These are phyloP conservation scores for Recurvirostra avosetta DNA, from an alignment of 2,113 vertebrate species.

Conservation along the genomic window DNA sequence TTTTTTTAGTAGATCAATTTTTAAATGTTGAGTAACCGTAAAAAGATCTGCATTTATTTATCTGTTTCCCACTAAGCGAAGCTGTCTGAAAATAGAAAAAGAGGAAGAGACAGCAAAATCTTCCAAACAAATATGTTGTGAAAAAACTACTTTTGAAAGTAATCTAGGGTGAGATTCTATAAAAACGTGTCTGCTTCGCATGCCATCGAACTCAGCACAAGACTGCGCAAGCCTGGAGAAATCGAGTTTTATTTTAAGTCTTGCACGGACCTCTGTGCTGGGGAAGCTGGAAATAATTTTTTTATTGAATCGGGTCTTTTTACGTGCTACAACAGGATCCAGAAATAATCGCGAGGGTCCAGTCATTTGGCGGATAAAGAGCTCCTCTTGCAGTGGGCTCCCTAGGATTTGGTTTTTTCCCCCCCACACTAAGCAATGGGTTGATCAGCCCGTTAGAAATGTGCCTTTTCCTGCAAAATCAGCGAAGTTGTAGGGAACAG, in stretches of 20 bases:
- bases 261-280: conserved; percentile 53
- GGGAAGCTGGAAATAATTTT: conserved; percentile 67
- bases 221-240: conserved; percentile 70
- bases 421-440: not conserved
- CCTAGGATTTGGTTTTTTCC: not conserved
- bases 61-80: conserved; percentile 53
- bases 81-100: conserved; percentile 56
- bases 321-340: conserved; percentile 70
- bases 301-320: conserved; percentile 69
- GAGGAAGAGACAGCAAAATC: conserved; percentile 64
- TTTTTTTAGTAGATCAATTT: conserved; percentile 54
- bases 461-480: not conserved
- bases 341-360: conserved; percentile 58
- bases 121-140: conserved; percentile 69
- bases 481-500: not conserved
- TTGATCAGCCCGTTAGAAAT: not conserved
- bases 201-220: conserved; percentile 64
- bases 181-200: conserved; percentile 70
- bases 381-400: conserved; percentile 34
- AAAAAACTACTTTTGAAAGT: conserved; percentile 71
- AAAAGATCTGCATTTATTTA: conserved; percentile 48
- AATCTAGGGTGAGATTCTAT: conserved; percentile 71
- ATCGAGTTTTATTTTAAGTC: conserved; percentile 70
- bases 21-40: conserved; percentile 48
- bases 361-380: conserved; percentile 56